phyloP scores from a whole-genome alignment of 2,113 vertebrate species.

The Excalfactoria chinensis region DNA sequence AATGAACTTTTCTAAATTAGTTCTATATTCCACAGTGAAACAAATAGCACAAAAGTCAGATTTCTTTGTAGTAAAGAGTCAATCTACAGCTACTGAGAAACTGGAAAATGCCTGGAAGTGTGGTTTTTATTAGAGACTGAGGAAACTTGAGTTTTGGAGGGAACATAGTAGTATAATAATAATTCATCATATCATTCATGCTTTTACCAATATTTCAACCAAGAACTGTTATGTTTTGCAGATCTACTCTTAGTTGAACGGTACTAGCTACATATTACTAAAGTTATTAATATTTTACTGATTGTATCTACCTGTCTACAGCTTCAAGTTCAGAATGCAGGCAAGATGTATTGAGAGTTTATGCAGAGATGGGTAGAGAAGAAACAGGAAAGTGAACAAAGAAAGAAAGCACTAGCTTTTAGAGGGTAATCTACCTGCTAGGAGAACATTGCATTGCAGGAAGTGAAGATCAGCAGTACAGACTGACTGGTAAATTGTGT shows the following conservation, averaged over 20 bases:
- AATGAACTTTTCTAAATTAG: background rate
- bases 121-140: background rate
- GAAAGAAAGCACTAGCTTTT: background rate
- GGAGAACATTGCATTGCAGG: background rate
- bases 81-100: background rate
- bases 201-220: background rate
- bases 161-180: background rate
- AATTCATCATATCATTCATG: background rate
- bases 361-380: background rate
- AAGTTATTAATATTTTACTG: background rate
- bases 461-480: background rate
- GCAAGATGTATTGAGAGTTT: background rate
- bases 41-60: background rate
- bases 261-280: background rate
- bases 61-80: background rate
- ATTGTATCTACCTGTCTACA: background rate
- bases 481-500: background rate
- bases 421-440: background rate
- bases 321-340: background rate
- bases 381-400: background rate
- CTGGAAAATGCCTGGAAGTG: background rate
- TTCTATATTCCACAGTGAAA: background rate
- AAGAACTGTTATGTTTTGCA: background rate
- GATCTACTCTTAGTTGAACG: background rate
- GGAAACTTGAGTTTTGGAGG: background rate